Evolutionary conservation across 2,797 vertebrate species (phyloP), one percentile per base, ranked within the genome.

Genomic region (Fundulus diaphanus): DNA sequence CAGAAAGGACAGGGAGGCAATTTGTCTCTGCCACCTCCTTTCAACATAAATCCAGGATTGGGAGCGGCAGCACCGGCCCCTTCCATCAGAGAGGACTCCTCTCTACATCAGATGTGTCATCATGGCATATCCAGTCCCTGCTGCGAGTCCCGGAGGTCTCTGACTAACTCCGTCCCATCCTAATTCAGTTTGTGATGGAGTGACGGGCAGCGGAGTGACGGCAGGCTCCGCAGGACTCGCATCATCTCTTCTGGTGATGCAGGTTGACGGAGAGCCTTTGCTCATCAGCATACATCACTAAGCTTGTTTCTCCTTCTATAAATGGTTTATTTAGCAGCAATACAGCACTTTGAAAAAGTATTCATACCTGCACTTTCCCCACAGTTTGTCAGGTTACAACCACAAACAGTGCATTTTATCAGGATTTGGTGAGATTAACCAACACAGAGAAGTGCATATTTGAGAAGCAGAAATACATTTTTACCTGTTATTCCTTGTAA

Each of bases 21-120:
- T 83, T 73, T 82, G 73, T 3, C 29, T 77, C 49, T 33, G 5
- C 61, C n/a, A 9, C 70, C 65, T 81, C 54, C 68, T 82, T 79
- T 85, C 80, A 80, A 69, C 76, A 83, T 76, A 82, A 84, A 84
- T 85, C 77, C 74, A 48, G 68, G 49, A 9, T 77, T 77, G 74
- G 85, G 78, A 84, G 74, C 18, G 33, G 61, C 22, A 40, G 20
- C 35, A 0, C 35, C 9, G 35, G 22, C n/a, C 37, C 24, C 73
- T 65, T 81, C 51, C 67, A 54, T 80, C 66, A 35, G 29, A 35
- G 29, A 49, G 9, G 51, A 70, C 85, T 80, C 68, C 75, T 40
- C 82, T 57, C 72, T 44, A 33, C 6, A 71, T 48, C 56, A 82
- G 80, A 84, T 42, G 12, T 85, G 73, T 82, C 80, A 67, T 89